Conservation (phyloP, 2,888 invertebrate species). For the Aspidiotus rigidus region DNA sequence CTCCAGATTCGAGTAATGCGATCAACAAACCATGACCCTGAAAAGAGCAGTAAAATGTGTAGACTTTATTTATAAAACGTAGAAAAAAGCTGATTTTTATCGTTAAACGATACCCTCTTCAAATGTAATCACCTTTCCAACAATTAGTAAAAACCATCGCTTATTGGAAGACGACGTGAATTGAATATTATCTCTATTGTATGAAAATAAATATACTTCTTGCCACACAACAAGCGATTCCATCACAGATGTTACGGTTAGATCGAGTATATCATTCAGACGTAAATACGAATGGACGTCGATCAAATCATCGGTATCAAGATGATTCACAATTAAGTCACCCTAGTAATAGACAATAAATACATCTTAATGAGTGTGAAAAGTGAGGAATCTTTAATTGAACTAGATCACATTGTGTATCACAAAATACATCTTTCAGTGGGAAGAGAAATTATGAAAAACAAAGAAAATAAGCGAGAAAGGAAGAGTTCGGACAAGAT, state of each 20-base stretch:
- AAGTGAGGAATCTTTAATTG: too few relatives aligned
- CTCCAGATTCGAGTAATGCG: constrained; percentile 67
- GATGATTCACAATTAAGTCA: constrained; percentile 67
- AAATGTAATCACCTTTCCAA: constrained; percentile 54
- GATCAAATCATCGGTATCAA: constrained; percentile 61
- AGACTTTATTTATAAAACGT: background rate
- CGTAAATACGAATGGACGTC: constrained; percentile 67
- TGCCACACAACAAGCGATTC: constrained; percentile 67
- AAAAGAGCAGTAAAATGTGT: constrained; percentile 38
- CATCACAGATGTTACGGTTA: constrained; percentile 57
- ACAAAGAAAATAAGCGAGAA: too few relatives aligned
- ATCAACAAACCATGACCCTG: constrained; percentile 46
- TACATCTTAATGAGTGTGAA: too few relatives aligned
- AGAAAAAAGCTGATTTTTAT: background rate
- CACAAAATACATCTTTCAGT: too few relatives aligned
- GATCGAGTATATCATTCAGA: constrained; percentile 62
- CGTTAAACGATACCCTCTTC: background rate
- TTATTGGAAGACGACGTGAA: constrained; percentile 35
- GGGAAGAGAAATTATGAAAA: too few relatives aligned
- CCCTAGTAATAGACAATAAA: constrained; percentile 44
- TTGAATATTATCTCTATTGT: constrained; percentile 38
- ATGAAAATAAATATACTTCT: constrained; percentile 57
- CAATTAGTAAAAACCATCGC: constrained; percentile 61
- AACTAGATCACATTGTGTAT: too few relatives aligned
- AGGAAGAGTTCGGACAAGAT: too few relatives aligned